A percentile compares a stretch with the other conserved stretches of the same genome.
Conservation (phyloP, 2,113 vertebrate genomes). For the Syngnathus floridae region DNA sequence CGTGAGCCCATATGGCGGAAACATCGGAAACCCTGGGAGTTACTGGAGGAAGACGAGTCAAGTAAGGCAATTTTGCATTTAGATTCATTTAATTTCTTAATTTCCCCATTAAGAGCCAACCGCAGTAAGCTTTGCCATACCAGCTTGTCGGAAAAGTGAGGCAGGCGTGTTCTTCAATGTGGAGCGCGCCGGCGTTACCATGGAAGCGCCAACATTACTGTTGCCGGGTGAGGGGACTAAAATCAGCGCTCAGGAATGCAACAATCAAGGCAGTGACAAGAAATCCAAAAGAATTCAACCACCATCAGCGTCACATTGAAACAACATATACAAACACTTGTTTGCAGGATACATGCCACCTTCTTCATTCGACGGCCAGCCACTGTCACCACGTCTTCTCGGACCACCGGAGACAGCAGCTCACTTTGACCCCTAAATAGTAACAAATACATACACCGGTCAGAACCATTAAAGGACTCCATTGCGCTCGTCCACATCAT, state of each 20-base stretch:
- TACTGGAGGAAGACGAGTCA: constrained; percentile 29
- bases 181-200: constrained; percentile 51
- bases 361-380: constrained; percentile 75
- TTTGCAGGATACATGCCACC: constrained; percentile 81
- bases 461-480: neutral
- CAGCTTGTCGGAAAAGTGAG: constrained; percentile 63
- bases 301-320: neutral
- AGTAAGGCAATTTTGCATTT: no score
- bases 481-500: no score
- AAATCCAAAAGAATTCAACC: neutral
- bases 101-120: no score
- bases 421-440: constrained; percentile 43
- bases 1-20: constrained; percentile 52
- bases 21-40: constrained; percentile 58
- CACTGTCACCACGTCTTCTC: constrained; percentile 67
- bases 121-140: constrained; percentile 40
- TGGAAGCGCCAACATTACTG: constrained; percentile 27
- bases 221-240: constrained; percentile 55
- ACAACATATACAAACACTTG: neutral
- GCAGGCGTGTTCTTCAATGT: constrained; percentile 51
- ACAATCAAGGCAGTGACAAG: neutral
- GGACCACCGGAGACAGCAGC: constrained; percentile 69
- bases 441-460: neutral
- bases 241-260: constrained; percentile 32
- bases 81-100: no score